Base-by-base conservation (phyloP, 2,797 vertebrate species). In the Monodelphis domestica region DNA sequence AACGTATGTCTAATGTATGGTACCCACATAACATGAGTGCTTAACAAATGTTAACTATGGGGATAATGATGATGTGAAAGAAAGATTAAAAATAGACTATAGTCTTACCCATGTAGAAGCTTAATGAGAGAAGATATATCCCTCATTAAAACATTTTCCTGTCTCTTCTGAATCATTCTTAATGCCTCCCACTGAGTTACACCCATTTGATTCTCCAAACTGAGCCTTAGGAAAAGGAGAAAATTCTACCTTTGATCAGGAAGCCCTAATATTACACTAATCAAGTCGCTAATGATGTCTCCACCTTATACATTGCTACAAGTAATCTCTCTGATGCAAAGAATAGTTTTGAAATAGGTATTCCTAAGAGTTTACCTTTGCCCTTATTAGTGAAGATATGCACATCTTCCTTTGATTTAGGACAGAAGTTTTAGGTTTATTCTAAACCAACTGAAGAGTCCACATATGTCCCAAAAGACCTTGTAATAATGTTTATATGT, bases 51-150 rank as follows among this genome's bases (percentile, higher is more conserved):
- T 92, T 95, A 97, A 95, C 94, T 94, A 55, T 87, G 70, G 92
- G 89, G 87, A 91, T 95, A 95, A 96, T 93, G n/a, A 96, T 89
- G 93, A 95, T 93, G 45, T 57, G 90, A 96, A 94, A 91, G 89
- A 95, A 93, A 96, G 96, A 94, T 96, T 96, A 97, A 97, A 97
- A 96, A 97, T 94, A 97, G 95, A 96, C 89, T 91, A 92, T 24
- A 95, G 92, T 63, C 88, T 95, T 95, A 94, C 84, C 38, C 94
- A 96, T 96, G 96, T 97, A 97, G 95, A 96, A 97, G 89, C 92
- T 97, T 97, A 97, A 97, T 96, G 88, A 97, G 94, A 95, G 96
- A 97, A 94, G 92, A 96, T 94, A 50, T 97, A 87, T 92, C 59
- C 53, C 94, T 96, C 96, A 97, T 97, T 97, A 97, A 96, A 91